phyloP scores from a whole-genome alignment of 2,113 vertebrate species.

The Geococcyx californianus region DNA sequence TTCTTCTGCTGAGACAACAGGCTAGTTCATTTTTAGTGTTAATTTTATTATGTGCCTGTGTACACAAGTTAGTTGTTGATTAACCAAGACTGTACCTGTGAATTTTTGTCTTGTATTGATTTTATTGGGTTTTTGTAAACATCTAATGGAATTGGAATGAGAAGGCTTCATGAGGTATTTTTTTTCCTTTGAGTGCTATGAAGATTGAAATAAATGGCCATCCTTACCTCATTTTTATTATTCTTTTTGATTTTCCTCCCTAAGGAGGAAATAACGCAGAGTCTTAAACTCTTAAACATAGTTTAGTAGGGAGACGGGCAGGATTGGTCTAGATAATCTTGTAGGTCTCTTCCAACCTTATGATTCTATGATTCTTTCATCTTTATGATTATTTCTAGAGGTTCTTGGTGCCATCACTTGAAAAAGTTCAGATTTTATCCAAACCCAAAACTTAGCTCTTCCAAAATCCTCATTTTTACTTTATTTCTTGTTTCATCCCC shows the following conservation, averaged over 20 bases:
- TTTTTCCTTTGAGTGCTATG: neutral
- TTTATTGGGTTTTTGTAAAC: neutral
- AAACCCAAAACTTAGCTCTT: neutral
- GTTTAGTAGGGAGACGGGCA: too few species aligned
- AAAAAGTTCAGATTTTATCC: neutral
- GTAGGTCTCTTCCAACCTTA: too few species aligned
- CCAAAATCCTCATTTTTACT: neutral
- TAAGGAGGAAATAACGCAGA: neutral
- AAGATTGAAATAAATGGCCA: neutral
- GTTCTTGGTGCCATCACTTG: neutral
- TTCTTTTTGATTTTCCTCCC: neutral
- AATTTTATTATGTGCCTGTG: neutral
- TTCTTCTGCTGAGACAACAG: neutral
- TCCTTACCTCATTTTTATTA: neutral
- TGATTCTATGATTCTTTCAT: too few species aligned
- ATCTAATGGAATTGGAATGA: neutral
- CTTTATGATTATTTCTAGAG: neutral
- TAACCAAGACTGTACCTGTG: neutral
- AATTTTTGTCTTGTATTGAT: neutral
- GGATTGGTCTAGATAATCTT: too few species aligned
- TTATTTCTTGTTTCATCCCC: neutral
- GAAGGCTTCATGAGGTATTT: neutral
- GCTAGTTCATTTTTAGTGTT: neutral
- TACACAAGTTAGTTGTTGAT: neutral
- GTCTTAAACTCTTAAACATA: neutral